phyloP scores from a whole-genome alignment of 2,888 invertebrate genomes.

The Schizotus pectinicornis region DNA sequence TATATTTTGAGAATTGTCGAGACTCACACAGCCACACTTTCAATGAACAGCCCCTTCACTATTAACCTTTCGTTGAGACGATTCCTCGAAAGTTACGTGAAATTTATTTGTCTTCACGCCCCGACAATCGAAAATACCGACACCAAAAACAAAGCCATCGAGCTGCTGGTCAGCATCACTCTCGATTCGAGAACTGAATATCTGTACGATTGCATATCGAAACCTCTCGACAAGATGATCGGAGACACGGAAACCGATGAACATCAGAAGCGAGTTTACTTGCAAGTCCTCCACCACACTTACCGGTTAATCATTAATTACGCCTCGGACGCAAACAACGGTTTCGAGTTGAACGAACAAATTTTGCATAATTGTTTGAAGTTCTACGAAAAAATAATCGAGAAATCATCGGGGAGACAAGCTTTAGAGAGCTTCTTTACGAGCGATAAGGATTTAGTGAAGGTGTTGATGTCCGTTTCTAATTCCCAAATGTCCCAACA shows the following conservation, averaged over 20 bases:
- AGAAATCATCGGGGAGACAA: constrained; percentile 79
- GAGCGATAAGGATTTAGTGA: constrained; percentile 73
- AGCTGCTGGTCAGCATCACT: constrained; percentile 76
- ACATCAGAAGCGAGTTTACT: constrained; percentile 68
- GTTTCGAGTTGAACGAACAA: constrained; percentile 58
- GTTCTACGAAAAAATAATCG: constrained; percentile 86
- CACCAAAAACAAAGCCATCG: constrained; percentile 68
- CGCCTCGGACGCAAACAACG: constrained; percentile 51
- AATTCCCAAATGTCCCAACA: constrained; percentile 72
- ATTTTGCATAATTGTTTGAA: constrained; percentile 73
- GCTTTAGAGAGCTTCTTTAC: constrained; percentile 85
- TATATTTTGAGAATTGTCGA: constrained; percentile 78
- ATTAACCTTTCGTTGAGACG: constrained; percentile 71
- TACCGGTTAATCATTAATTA: constrained; percentile 72
- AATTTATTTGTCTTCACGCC: constrained; percentile 69
- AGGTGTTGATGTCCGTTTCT: constrained; percentile 81
- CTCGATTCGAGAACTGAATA: constrained; percentile 80
- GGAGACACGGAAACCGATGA: constrained; percentile 70
- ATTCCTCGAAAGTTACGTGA: constrained; percentile 67
- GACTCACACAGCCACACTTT: constrained; percentile 69
- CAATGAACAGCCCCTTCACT: constrained; percentile 65
- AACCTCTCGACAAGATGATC: constrained; percentile 68
- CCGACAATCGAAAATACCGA: constrained; percentile 69
- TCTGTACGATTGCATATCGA: constrained; percentile 68
- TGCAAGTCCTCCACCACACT: constrained; percentile 69